Evolutionary conservation across 2,797 vertebrate genomes (phyloP).

Genomic region (Sebastiscus tertius): DNA sequence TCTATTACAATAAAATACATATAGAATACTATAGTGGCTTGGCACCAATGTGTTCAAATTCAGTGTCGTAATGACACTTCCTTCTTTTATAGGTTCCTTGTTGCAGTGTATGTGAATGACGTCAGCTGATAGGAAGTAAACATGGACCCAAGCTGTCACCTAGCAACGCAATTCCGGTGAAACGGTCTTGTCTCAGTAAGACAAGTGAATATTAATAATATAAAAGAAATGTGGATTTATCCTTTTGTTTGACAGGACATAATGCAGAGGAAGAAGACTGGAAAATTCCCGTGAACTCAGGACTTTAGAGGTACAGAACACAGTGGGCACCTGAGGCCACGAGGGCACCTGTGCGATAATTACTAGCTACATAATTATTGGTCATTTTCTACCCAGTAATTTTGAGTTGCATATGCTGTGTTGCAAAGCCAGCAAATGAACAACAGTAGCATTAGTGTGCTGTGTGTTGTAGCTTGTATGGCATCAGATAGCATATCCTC

Average conservation of each 20-base stretch:
- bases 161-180: background rate
- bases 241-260: background rate
- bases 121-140: background rate
- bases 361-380: slow-evolving; percentile 22
- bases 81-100: background rate
- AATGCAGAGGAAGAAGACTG: background rate
- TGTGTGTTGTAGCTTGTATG: background rate
- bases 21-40: background rate
- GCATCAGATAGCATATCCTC: slow-evolving; percentile 35
- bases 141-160: background rate
- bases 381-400: slow-evolving; percentile 23
- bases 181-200: background rate
- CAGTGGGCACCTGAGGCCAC: background rate
- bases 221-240: background rate
- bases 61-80: background rate
- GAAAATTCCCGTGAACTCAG: background rate
- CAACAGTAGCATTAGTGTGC: slow-evolving; percentile 7
- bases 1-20: background rate
- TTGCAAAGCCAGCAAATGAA: slow-evolving; percentile 18
- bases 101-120: background rate
- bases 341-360: slow-evolving; percentile 3
- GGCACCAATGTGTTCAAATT: background rate
- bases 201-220: background rate
- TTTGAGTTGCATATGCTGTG: background rate
- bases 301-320: background rate